Base-by-base conservation (phyloP, 2,888 invertebrate species). In the Zaprionus bogoriensis region DNA sequence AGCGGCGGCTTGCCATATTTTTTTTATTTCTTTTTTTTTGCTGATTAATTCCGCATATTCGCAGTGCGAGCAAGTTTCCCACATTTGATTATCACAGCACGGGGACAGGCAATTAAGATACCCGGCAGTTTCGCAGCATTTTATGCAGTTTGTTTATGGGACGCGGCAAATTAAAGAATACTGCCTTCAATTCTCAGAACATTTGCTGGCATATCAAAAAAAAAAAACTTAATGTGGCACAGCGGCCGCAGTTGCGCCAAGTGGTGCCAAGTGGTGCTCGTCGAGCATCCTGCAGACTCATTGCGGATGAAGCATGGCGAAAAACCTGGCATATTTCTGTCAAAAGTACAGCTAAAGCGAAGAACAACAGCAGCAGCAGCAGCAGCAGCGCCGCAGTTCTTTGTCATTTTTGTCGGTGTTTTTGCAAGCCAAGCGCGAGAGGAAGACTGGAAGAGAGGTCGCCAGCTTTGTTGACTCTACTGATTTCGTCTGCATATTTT, bases 221-320 rank as follows among this genome's bases (percentile, higher is more conserved):
- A 59, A 51, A 50, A 54, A 52, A 36, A n/a, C 14, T 39, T 14
- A 28, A 61, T 66, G 47, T 47, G 60, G n/a, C 52, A 55, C 42
- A 47, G 42, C 19, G 17, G 19, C 4, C 5, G 44, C 41, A 30
- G 51, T 2, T 22, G 52, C 36, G 9, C 45, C 20, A 23, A 70
- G 63, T 66, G 50, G 20, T 19, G 64, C 25, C 57, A 67, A 80
- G 75, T 66, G 80, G 73, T 77, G 61, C 84, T 83, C 53, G 38
- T 75, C 27, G 17, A 28, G 67, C 65, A 84, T 81, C 78, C 81
- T 76, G 81, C 76, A 78, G 30, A 68, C 78, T 80, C 78, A 74
- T 66, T 73, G 75, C 67, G 67, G 74, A 64, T 74, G 74, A 17
- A 42, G 41, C 14, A 25, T 22, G 20, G 22, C 20, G 9, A 38